Evolutionary conservation across 1,140 invertebrate species (phyloP).

Genomic region (Drosophila sechellia): DNA sequence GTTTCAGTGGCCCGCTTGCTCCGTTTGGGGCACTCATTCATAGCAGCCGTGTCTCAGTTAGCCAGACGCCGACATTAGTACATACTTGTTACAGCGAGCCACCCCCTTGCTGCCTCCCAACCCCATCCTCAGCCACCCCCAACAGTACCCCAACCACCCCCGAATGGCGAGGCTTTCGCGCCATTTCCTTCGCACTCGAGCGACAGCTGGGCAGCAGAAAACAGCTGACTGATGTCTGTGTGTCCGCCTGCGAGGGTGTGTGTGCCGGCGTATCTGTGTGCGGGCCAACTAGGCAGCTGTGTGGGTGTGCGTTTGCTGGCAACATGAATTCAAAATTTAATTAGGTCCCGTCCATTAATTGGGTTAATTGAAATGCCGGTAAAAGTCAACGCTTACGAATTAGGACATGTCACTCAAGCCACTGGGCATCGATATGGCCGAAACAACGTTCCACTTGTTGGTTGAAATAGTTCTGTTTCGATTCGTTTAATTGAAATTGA

Average conservation of each 20-base stretch:
- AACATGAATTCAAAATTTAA: slow-evolving; percentile 84
- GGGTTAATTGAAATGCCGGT: slow-evolving; percentile 84
- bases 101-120: slow-evolving; percentile 5
- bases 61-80: slow-evolving; percentile 78
- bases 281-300: slow-evolving; percentile 2
- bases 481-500: slow-evolving; percentile 28
- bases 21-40: slow-evolving; percentile 51
- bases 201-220: slow-evolving; percentile 67
- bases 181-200: slow-evolving; percentile 58
- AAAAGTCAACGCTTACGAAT: slow-evolving; percentile 79
- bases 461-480: slow-evolving; percentile 30
- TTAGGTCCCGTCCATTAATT: slow-evolving; percentile 84
- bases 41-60: slow-evolving; percentile 77
- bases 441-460: slow-evolving; percentile 45
- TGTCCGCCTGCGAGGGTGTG: slow-evolving; percentile 4
- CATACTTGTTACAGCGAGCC: slow-evolving; percentile 53
- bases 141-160: slow-evolving; percentile 10
- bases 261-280: slow-evolving; percentile 4
- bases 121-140: not conserved
- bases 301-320: slow-evolving; percentile 35
- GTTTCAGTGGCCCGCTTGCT: slow-evolving; percentile 42
- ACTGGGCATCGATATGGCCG: slow-evolving; percentile 31
- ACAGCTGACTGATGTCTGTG: slow-evolving; percentile 73
- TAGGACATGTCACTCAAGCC: slow-evolving; percentile 82
- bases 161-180: slow-evolving; percentile 57